Conservation (phyloP, 1,140 invertebrate species). For the Frieseomelitta varia region DNA sequence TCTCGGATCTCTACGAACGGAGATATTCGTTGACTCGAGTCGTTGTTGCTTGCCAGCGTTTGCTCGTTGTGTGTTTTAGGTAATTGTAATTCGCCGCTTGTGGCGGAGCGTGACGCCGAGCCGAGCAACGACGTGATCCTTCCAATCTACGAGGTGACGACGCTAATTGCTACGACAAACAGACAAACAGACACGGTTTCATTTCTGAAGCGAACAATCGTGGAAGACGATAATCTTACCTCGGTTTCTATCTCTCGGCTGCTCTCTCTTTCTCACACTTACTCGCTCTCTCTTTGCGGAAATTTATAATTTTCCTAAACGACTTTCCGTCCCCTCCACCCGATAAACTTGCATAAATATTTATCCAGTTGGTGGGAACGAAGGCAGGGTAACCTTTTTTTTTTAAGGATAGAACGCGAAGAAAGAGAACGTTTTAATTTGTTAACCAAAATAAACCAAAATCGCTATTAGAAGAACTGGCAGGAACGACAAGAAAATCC, state of each 20-base stretch:
- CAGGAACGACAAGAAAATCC: slow-evolving; percentile 72
- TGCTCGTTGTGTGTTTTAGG: slow-evolving; percentile 60
- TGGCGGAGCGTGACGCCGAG: slow-evolving; percentile 52
- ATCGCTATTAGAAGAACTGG: slow-evolving; percentile 70
- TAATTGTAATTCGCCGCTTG: slow-evolving; percentile 72
- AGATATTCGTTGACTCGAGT: background rate
- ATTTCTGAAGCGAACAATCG: slow-evolving; percentile 47
- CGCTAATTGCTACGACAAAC: slow-evolving; percentile 71
- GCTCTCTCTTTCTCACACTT: no score
- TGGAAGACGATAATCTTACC: slow-evolving; percentile 46
- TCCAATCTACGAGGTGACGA: slow-evolving; percentile 63
- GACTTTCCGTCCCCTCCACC: no score
- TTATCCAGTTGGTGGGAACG: slow-evolving; percentile 28
- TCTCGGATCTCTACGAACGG: background rate
- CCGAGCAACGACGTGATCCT: slow-evolving; percentile 57
- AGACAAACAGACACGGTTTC: slow-evolving; percentile 70
- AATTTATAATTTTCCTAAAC: background rate
- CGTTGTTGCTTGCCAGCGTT: slow-evolving; percentile 39
- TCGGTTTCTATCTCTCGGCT: background rate
- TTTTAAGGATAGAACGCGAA: background rate
- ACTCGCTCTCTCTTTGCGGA: no score
- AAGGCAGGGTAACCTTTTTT: slow-evolving; percentile 39
- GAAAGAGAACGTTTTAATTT: slow-evolving; percentile 64
- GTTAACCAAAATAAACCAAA: slow-evolving; percentile 73
- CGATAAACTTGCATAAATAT: slow-evolving; percentile 48